Conservation (phyloP, 2,113 vertebrate species). For the Anoura caudifer region DNA sequence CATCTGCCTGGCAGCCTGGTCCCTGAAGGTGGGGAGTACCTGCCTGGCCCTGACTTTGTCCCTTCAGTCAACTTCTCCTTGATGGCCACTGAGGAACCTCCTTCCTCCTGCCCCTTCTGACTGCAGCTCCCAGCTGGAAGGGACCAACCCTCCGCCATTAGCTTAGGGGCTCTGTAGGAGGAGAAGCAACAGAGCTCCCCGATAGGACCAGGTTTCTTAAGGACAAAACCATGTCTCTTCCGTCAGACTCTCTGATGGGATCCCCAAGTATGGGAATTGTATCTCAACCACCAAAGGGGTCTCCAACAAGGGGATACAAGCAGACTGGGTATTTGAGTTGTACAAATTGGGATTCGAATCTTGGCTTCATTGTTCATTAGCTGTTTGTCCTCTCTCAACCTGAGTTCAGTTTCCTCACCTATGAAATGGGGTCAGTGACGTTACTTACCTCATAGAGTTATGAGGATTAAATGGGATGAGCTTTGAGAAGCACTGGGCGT, state of each 20-base stretch:
- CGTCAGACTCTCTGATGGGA: neutral
- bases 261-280: neutral
- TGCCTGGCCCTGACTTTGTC: neutral
- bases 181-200: neutral
- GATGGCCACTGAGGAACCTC: neutral
- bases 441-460: neutral
- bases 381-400: neutral
- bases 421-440: neutral
- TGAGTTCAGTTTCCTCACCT: neutral
- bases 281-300: neutral
- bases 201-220: neutral
- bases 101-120: neutral
- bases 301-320: neutral
- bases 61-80: neutral
- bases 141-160: neutral
- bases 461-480: neutral
- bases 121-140: neutral
- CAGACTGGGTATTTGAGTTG: neutral
- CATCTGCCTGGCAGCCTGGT: neutral
- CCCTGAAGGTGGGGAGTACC: neutral
- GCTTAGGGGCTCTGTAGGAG: neutral
- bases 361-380: neutral
- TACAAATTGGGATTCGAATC: neutral
- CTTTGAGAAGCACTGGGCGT: neutral
- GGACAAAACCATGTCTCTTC: neutral